Conservation (phyloP, 2,113 vertebrate genomes). For the Chascanopsetta lugubris region DNA sequence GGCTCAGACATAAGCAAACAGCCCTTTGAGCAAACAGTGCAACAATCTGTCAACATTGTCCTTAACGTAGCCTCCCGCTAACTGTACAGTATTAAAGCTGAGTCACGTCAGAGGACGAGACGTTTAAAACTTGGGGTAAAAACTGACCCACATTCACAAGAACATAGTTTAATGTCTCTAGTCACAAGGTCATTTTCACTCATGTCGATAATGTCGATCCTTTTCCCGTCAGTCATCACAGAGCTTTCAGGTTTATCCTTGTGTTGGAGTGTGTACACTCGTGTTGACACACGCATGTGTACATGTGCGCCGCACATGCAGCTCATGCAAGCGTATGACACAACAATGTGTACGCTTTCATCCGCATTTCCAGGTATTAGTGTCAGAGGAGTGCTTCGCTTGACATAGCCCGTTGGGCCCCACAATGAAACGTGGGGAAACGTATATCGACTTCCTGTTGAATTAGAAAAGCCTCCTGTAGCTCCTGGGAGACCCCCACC, state of each 20-base stretch:
- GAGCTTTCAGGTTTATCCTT: background rate
- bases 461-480: conserved; percentile 20
- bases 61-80: conserved; percentile 9
- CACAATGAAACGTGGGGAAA: conserved; percentile 48
- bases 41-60: conserved; percentile 63
- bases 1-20: conserved; percentile 82
- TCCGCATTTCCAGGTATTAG: conserved; percentile 39
- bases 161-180: too few species aligned
- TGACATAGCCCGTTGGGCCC: conserved; percentile 11
- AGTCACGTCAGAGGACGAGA: conserved; percentile 6
- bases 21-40: conserved; percentile 74
- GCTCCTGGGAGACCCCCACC: conserved; percentile 6
- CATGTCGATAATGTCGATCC: background rate
- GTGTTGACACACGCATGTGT: background rate
- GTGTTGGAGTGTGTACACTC: background rate
- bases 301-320: background rate
- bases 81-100: conserved; percentile 25
- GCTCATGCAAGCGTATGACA: conserved; percentile 10
- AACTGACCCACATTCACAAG: background rate
- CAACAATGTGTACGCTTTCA: background rate
- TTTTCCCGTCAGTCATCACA: background rate
- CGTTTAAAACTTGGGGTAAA: background rate
- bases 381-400: conserved; percentile 28
- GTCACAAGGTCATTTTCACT: too few species aligned
- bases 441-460: conserved; percentile 40